Evolutionary conservation across 2,888 invertebrate genomes (phyloP).

Genomic region (Flexamia atlantica): DNA sequence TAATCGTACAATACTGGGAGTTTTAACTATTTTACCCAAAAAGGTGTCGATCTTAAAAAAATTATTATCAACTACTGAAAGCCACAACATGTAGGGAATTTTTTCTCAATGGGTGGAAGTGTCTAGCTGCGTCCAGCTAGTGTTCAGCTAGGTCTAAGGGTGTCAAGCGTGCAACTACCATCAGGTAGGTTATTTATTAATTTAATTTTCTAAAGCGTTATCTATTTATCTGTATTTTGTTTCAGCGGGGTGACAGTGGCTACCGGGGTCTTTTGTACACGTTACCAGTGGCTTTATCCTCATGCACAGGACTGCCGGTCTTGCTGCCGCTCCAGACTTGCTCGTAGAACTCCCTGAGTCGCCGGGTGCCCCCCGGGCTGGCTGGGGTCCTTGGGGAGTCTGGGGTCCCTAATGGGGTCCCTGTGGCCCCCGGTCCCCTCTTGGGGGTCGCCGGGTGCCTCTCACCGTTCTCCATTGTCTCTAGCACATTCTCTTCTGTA

Average conservation of each 20-base stretch:
- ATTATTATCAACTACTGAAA: too few relatives aligned
- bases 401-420: constrained; percentile 74
- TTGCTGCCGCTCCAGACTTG: constrained; percentile 82
- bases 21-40: too few relatives aligned
- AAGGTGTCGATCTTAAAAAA: too few relatives aligned
- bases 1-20: too few relatives aligned
- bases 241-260: background rate
- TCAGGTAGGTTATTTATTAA: background rate
- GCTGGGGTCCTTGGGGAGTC: constrained; percentile 73
- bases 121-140: background rate
- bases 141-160: background rate
- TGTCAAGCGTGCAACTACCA: constrained; percentile 5
- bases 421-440: constrained; percentile 69
- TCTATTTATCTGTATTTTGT: background rate
- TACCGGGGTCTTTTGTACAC: constrained; percentile 21
- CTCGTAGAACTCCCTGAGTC: constrained; percentile 88
- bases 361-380: constrained; percentile 69
- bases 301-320: constrained; percentile 51
- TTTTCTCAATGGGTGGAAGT: too few relatives aligned
- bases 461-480: constrained; percentile 53
- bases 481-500: constrained; percentile 3
- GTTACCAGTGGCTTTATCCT: constrained; percentile 57
- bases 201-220: background rate
- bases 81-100: too few relatives aligned
- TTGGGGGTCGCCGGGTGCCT: constrained; percentile 25